Base-by-base conservation (phyloP, 2,888 invertebrate genomes). In the Yponomeuta plumbellus region DNA sequence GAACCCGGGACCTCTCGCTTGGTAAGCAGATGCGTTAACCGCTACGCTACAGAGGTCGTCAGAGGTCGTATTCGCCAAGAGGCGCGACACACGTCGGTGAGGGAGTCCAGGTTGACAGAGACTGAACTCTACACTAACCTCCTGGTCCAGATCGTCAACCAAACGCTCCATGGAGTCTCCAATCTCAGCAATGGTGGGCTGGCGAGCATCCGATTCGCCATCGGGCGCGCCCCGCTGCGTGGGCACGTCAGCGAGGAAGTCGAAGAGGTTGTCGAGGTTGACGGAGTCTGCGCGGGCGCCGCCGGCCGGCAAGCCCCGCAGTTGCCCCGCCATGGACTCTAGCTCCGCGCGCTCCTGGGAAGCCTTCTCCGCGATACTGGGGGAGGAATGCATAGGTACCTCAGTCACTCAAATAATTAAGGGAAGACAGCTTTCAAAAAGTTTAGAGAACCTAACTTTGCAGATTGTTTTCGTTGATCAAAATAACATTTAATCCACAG, bases 231-330 rank as follows among this genome's bases (percentile, higher is more conserved):
- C 86, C 0, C 88, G 75, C 68, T 86, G 68, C 6, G 85, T 80
- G 44, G 88, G 92, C 57, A 96, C 95, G 74, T 97, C 97, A 0
- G 96, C 96, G 23, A 97, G 91, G 86, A 97, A 97, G 68, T 97
- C 97, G 86, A 97, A 97, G 74, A 97, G 88, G 83, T 97, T 97
- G 84, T 97, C 97, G 75, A 97, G 86, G 80, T 97, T 97, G 0
- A 97, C 96, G 0, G 96, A 95, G 76, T 96, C 96, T 11, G 94
- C 85, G n/a, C 92, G 81, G 11, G 84, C 81, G 68, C 80, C 78
- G 68, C 83, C 76, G 22, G 81, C 78, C 66, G 81, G 84, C 0
- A 88, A 74, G 0, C 85, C 88, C 0, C 90, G 86, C 10, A 91
- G 80, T 65, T 88, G 88, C 69, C 81, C 90, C 5, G 90, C 89